Percentiles rank a stretch among this genome's conserved stretches.
Conservation (phyloP, 2,888 invertebrate species). For the Helobdella robusta region DNA sequence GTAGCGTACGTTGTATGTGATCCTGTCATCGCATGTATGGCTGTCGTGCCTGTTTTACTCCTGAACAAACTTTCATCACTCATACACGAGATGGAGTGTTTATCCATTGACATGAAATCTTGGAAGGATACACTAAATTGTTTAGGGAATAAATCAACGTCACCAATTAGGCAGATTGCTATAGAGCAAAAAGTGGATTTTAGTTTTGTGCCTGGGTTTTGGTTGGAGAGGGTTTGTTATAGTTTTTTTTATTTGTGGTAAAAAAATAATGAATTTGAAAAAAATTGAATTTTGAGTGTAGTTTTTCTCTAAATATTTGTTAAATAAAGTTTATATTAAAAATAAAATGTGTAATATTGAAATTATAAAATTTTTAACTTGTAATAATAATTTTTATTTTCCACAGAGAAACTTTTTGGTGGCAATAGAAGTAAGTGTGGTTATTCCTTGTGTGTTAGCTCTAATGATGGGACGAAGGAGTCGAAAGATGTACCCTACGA, state of each 20-base stretch:
- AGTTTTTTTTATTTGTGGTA: not conserved
- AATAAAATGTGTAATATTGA: too few species aligned
- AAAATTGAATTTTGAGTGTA: not conserved
- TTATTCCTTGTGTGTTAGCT: constrained; percentile 31
- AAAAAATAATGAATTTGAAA: not conserved
- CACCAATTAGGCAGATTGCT: not conserved
- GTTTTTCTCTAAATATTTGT: too few species aligned
- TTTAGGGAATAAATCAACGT: constrained; percentile 19
- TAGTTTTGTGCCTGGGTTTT: not conserved
- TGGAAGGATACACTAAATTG: constrained; percentile 29
- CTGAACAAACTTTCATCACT: constrained; percentile 32
- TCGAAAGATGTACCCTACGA: constrained; percentile 34
- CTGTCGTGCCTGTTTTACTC: constrained; percentile 32
- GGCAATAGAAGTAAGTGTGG: constrained; percentile 31
- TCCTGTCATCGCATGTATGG: constrained; percentile 34
- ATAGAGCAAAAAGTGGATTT: not conserved
- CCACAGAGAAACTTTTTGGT: constrained; percentile 31
- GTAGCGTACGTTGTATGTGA: constrained; percentile 35
- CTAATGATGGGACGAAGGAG: constrained; percentile 35
- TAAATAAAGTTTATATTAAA: too few species aligned
- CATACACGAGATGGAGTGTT: constrained; percentile 28
- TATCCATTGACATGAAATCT: constrained; percentile 5
- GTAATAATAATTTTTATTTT: not conserved
- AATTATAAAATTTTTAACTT: too few species aligned
- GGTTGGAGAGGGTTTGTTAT: not conserved